Base-by-base conservation (phyloP, 64 coral and sea anemone species). In the Anthopleura sola region DNA sequence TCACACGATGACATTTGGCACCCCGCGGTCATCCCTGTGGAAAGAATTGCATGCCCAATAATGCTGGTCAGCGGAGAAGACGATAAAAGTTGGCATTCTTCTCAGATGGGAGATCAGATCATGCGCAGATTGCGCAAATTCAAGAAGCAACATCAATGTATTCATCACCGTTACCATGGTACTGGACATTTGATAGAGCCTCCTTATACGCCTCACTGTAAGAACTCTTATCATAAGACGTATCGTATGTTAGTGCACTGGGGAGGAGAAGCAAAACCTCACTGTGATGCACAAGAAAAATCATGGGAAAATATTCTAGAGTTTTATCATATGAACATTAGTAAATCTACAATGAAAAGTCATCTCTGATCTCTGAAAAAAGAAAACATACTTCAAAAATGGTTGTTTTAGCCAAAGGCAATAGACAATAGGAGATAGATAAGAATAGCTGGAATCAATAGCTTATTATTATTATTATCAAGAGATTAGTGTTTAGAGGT, bases 141-240 rank as follows among this genome's bases (percentile, higher is more conserved):
- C 31, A 55, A 74, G 37, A 86, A 87, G 34, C 26, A 82, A 28
- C n/a, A 16, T 26, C 62, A 60, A 39, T 86, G 90, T 34, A 49
- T 71, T 55, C 51, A 86, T 10, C 26, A 68, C 29, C 69, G 77
- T 91, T 91, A 91, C 68, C 78, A 86, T 39, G 85, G 85, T 29
- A 54, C 90, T 24, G 90, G 90, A 6, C 90, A 91, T 33, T 78
- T 91, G 21, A 91, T 91, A 36, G 85, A 91, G n/a, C 90, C 90
- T 11, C 90, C 90, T n/a, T 86, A 81, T 47, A 38, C 84, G 29
- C 85, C 90, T 71, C 84, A 75, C 58, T 91, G 85, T 71, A 69
- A 55, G 37, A 51, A 40, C n/a, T 86, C 85, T 3, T 91, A 87
- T 55, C 90, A 91, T 85, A 91, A 86, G 20, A 13, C 23, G 6